Percentiles rank a stretch among this genome's conserved stretches.
These are phyloP conservation scores for Microtus richardsoni DNA, from an alignment of 2,113 vertebrate genomes.

Conservation along the genomic window DNA sequence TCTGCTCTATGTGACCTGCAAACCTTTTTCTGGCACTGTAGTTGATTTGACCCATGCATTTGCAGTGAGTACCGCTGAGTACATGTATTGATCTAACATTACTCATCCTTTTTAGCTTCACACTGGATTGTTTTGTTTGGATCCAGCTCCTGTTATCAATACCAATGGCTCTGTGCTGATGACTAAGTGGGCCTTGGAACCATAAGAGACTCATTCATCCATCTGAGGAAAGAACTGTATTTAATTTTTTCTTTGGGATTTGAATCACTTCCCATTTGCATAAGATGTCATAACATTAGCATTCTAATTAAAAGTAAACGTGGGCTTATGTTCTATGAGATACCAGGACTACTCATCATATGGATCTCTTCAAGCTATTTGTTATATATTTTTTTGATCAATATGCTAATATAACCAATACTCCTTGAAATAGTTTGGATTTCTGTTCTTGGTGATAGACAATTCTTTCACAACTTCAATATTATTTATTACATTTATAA, in stretches of 20 bases:
- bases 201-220: not conserved
- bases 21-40: not conserved
- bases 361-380: not conserved
- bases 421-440: not conserved
- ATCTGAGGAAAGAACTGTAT: not conserved
- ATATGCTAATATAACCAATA: not conserved
- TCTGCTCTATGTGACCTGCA: not conserved
- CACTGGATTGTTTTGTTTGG: not conserved
- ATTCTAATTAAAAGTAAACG: not conserved
- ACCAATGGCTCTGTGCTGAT: not conserved
- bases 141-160: not conserved
- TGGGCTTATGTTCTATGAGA: not conserved
- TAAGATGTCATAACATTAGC: not conserved
- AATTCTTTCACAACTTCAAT: no score
- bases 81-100: not conserved
- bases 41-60: not conserved
- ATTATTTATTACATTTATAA: not conserved
- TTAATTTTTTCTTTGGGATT: not conserved
- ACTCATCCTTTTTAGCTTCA: not conserved
- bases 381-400: not conserved
- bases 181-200: not conserved
- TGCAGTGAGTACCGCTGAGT: not conserved
- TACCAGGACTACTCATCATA: not conserved
- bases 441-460: not conserved
- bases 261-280: not conserved